A percentile compares a stretch with the other conserved stretches of the same genome.
Conservation (phyloP, 1,140 invertebrate species). For the Chrysoperla carnea region DNA sequence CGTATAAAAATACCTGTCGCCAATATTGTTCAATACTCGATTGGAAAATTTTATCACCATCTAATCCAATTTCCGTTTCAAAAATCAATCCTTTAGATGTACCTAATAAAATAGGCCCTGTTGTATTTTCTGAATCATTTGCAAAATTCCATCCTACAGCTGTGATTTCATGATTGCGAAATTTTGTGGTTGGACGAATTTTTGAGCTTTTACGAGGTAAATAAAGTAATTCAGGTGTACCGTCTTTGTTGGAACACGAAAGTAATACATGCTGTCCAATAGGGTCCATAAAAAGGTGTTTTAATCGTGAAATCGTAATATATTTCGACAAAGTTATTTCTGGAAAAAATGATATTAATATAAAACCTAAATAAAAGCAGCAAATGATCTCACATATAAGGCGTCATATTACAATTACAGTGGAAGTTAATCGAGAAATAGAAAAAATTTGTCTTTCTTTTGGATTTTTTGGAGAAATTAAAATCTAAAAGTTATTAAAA, state of each 20-base stretch:
- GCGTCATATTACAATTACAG: no score
- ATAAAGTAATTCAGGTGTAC: constrained; percentile 60
- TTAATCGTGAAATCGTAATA: constrained; percentile 38
- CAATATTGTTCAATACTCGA: constrained; percentile 66
- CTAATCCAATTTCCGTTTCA: constrained; percentile 69
- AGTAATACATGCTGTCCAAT: constrained; percentile 71
- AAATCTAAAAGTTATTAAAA: no score
- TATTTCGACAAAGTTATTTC: constrained; percentile 43
- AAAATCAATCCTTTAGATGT: constrained; percentile 83
- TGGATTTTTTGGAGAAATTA: no score
- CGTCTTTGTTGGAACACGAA: constrained; percentile 45
- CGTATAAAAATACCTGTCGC: constrained; percentile 50
- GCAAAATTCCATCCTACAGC: constrained; percentile 78
- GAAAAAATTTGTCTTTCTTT: no score
- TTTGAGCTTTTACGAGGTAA: constrained; percentile 37
- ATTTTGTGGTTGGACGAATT: constrained; percentile 32
- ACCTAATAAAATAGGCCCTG: constrained; percentile 70
- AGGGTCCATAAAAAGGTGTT: constrained; percentile 69
- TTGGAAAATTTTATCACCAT: constrained; percentile 65
- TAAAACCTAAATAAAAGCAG: no score
- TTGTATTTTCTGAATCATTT: constrained; percentile 48
- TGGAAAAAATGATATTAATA: constrained; percentile 12
- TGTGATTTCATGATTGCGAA: constrained; percentile 72
- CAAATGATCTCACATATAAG: no score
- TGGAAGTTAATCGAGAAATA: no score